Evolutionary conservation across 2,888 invertebrate genomes (phyloP).

Genomic region (Fabriciana adippe): DNA sequence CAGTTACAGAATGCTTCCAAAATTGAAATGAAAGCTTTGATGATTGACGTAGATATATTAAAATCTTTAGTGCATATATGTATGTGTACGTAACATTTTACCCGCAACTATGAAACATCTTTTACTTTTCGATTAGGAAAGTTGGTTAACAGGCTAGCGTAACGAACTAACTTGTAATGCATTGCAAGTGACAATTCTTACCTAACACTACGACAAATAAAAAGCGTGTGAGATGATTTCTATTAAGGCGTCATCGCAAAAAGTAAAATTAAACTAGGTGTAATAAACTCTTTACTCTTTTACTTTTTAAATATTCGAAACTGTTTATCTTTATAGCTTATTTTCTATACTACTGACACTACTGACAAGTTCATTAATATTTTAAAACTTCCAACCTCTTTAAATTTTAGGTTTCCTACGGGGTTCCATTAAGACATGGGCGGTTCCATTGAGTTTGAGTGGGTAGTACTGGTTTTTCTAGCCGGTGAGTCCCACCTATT

Average conservation of each 20-base stretch:
- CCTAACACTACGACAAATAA: constrained; percentile 29
- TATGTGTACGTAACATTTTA: constrained; percentile 6
- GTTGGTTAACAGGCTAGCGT: constrained; percentile 32
- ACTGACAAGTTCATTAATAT: no score
- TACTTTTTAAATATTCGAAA: not conserved
- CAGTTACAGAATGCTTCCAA: not conserved
- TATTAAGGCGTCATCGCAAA: constrained; percentile 9
- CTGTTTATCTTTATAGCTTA: no score
- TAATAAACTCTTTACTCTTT: not conserved
- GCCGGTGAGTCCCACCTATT: no score
- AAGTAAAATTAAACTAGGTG: not conserved
- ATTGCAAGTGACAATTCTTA: constrained; percentile 29
- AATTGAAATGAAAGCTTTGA: not conserved
- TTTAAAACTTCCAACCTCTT: no score
- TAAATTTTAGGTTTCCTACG: no score
- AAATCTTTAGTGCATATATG: not conserved
- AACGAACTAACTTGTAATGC: constrained; percentile 23
- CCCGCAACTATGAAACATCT: constrained; percentile 22
- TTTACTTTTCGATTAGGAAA: constrained; percentile 37
- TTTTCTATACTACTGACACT: no score
- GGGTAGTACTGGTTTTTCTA: no score
- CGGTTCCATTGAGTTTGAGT: no score
- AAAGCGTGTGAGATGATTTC: constrained; percentile 31
- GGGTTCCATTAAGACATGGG: no score
- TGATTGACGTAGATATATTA: no score